Conservation (phyloP, 2,797 vertebrate species). For the Sorex maritimensis region DNA sequence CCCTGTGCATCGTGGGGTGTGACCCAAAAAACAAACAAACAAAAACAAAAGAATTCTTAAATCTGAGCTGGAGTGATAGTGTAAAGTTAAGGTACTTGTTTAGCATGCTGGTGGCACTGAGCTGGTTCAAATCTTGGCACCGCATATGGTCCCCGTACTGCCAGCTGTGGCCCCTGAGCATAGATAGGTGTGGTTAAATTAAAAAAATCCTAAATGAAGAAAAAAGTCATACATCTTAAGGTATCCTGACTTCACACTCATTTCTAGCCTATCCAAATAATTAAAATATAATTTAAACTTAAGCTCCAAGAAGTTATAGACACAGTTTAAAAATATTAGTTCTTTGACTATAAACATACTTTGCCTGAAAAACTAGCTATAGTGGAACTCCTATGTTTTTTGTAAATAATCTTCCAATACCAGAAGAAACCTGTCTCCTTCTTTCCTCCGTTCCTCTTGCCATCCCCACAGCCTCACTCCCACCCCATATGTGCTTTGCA, state of each 20-base stretch:
- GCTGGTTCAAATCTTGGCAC: too few species aligned
- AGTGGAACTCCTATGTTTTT: background rate
- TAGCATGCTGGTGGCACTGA: too few species aligned
- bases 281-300: background rate
- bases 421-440: background rate
- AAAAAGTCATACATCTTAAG: background rate
- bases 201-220: background rate
- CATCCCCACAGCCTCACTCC: too few species aligned
- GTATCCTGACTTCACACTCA: background rate
- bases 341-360: background rate
- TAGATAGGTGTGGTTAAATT: too few species aligned
- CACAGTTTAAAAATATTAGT: background rate
- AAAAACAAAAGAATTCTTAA: background rate
- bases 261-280: background rate
- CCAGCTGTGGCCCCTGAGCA: too few species aligned
- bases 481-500: background rate
- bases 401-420: conserved; percentile 13
- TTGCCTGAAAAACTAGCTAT: background rate
- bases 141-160: too few species aligned
- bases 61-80: background rate
- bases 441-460: background rate
- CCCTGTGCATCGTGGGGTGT: too few species aligned
- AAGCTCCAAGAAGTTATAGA: conserved; percentile 37
- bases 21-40: too few species aligned
- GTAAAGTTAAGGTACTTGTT: too few species aligned